These are phyloP conservation scores for Rafetus swinhoei DNA, from an alignment of 2,113 vertebrate species.

Conservation along the genomic window DNA sequence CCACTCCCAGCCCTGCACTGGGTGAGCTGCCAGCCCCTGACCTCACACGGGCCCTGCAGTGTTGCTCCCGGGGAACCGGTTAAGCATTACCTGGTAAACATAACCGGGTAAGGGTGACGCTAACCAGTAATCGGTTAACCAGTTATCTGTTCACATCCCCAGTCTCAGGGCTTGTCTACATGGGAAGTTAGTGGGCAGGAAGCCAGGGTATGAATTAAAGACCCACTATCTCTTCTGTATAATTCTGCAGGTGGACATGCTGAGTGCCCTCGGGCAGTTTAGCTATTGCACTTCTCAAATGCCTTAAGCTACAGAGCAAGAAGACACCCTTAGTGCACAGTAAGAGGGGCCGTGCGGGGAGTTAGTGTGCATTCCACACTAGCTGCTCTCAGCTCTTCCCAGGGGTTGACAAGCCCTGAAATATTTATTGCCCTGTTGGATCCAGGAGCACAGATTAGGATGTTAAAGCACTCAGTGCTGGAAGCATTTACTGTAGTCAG, in stretches of 20 bases:
- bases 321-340: background rate
- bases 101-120: too few species aligned
- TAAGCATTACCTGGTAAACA: too few species aligned
- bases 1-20: too few species aligned
- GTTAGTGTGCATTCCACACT: background rate
- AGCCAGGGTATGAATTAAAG: background rate
- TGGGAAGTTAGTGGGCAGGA: background rate
- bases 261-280: background rate
- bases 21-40: too few species aligned
- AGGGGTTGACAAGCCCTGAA: background rate
- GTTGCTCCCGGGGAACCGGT: too few species aligned
- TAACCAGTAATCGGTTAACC: too few species aligned
- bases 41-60: too few species aligned
- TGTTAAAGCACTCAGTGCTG: background rate
- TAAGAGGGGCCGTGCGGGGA: background rate
- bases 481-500: background rate
- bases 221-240: background rate
- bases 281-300: background rate
- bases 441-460: background rate
- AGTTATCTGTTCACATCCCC: too few species aligned
- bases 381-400: background rate
- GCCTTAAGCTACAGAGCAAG: background rate
- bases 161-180: background rate
- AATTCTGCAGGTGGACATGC: background rate
- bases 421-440: background rate